Conservation (phyloP, 1,140 invertebrate species). For the Acromyrmex echinatior region DNA sequence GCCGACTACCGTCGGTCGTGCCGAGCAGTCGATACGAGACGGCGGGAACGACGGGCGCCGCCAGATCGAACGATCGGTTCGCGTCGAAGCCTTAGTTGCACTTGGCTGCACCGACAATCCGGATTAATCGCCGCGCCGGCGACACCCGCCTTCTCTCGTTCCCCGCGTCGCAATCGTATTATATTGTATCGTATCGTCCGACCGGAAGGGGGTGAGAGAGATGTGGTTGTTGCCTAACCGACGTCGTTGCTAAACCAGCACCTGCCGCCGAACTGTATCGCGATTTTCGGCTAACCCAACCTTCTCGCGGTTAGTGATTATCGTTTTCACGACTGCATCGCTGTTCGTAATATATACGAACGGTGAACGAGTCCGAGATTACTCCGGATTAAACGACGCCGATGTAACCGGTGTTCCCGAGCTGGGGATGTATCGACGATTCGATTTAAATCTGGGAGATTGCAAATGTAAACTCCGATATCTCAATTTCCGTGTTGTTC, state of each 20-base stretch:
- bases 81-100: conserved; percentile 27
- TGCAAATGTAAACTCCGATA: not conserved
- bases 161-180: not conserved
- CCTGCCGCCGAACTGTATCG: conserved; percentile 7
- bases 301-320: conserved; percentile 3
- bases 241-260: not conserved
- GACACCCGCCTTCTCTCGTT: not conserved
- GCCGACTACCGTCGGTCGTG: not conserved
- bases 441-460: not conserved
- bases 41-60: conserved; percentile 56
- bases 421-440: not conserved
- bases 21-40: conserved; percentile 50
- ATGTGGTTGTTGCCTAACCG: not conserved
- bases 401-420: not conserved
- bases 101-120: conserved; percentile 1
- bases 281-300: not conserved
- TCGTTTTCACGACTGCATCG: not conserved
- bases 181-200: not conserved
- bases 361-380: not conserved
- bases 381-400: not conserved
- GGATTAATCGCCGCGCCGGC: not conserved
- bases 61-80: conserved; percentile 72
- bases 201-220: not conserved
- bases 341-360: not conserved
- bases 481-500: not conserved